Conservation (phyloP, 2,888 invertebrate genomes). For the Catocala sponsa region DNA sequence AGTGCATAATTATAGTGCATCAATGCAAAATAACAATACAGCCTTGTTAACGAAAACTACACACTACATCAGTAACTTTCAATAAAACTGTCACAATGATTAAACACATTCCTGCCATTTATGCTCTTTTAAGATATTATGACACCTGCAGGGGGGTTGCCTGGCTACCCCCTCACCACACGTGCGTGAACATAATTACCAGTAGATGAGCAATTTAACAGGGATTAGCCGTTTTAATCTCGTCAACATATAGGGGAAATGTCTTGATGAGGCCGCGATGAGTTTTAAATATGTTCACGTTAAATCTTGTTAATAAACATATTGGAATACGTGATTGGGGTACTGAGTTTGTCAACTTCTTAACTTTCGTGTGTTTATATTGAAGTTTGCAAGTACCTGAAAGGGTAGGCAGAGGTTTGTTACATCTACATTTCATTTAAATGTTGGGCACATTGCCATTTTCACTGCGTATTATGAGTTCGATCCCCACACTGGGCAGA, state of each 20-base stretch:
- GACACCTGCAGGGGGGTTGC: constrained; percentile 69
- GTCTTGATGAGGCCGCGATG: constrained; percentile 37
- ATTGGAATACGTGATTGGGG: constrained; percentile 16
- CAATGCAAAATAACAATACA: too few relatives aligned
- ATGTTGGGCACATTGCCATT: too few relatives aligned
- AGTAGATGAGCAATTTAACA: constrained; percentile 76
- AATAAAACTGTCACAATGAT: constrained; percentile 19
- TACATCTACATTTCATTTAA: too few relatives aligned
- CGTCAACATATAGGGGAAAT: constrained; percentile 54
- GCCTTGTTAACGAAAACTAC: neutral
- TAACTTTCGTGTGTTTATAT: too few relatives aligned
- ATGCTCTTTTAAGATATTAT: constrained; percentile 19
- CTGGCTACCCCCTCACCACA: constrained; percentile 68
- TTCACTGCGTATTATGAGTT: too few relatives aligned
- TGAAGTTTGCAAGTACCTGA: too few relatives aligned
- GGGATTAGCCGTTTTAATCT: constrained; percentile 78
- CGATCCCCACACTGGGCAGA: too few relatives aligned
- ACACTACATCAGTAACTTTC: neutral
- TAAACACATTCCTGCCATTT: constrained; percentile 23
- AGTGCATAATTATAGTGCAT: too few relatives aligned
- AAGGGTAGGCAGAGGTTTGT: too few relatives aligned
- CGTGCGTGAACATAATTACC: constrained; percentile 72
- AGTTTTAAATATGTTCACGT: constrained; percentile 37
- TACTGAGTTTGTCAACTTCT: neutral
- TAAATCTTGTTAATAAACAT: constrained; percentile 8